phyloP scores from a whole-genome alignment of 1,140 invertebrate genomes.

The Agraylea sexmaculata region DNA sequence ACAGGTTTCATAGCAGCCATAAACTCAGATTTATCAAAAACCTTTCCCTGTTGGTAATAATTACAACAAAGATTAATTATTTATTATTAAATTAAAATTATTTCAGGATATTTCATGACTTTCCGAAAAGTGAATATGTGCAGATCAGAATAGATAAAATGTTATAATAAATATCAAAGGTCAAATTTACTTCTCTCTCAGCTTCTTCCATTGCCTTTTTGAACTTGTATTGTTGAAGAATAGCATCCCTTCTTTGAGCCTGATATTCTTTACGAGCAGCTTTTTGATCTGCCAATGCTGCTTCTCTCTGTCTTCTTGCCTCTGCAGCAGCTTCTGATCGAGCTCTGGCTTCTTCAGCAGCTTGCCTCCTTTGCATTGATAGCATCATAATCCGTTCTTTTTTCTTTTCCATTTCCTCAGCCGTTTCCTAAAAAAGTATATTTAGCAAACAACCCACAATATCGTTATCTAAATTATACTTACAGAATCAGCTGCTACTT shows the following conservation, averaged over 20 bases:
- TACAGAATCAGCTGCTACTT: constrained; percentile 30
- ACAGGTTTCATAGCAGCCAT: constrained; percentile 42
- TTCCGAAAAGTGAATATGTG: not conserved
- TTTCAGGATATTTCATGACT: constrained; percentile 1
- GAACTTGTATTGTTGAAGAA: constrained; percentile 88
- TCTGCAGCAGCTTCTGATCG: constrained; percentile 78
- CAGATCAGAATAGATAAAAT: not conserved
- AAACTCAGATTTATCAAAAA: constrained; percentile 57
- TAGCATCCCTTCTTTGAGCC: constrained; percentile 67
- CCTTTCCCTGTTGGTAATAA: constrained; percentile 49
- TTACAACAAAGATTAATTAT: constrained; percentile 10
- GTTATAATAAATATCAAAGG: constrained; percentile 1
- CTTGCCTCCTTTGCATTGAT: constrained; percentile 74
- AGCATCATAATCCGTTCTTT: constrained; percentile 80
- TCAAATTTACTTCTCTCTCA: constrained; percentile 60
- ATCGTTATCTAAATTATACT: constrained; percentile 5
- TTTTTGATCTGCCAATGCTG: constrained; percentile 74
- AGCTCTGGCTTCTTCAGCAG: constrained; percentile 76
- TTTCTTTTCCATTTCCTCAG: constrained; percentile 82
- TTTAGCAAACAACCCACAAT: not conserved
- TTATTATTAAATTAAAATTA: not conserved
- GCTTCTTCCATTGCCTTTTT: constrained; percentile 90
- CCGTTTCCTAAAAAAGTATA: constrained; percentile 47
- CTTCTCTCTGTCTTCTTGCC: constrained; percentile 62
- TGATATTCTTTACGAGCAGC: constrained; percentile 85